Conservation (phyloP, 2,888 invertebrate genomes). For the Pyrgus malvae region DNA sequence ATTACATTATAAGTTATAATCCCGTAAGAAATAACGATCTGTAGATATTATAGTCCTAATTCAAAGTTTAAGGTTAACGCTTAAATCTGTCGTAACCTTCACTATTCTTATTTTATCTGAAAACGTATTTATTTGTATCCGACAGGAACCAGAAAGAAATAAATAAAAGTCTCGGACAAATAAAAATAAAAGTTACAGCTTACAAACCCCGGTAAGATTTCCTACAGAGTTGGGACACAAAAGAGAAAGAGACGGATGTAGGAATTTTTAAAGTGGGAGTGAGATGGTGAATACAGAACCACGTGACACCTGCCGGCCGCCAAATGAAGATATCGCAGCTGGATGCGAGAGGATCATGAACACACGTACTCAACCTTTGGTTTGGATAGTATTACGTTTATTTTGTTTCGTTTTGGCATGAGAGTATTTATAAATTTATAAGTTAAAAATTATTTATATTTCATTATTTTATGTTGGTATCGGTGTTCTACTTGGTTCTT, state of each 20-base stretch:
- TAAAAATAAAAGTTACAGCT: conserved; percentile 47
- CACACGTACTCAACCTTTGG: conserved; percentile 53
- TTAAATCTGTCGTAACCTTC: conserved; percentile 3
- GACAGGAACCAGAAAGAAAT: conserved; percentile 64
- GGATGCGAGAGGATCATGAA: conserved; percentile 60
- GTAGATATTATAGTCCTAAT: too few species aligned
- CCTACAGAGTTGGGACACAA: conserved; percentile 59
- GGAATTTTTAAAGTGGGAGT: conserved; percentile 38
- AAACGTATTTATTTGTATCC: conserved; percentile 59
- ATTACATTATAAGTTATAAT: too few species aligned
- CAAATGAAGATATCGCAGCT: conserved; percentile 82
- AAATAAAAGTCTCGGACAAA: conserved; percentile 67
- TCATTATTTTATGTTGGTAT: too few species aligned
- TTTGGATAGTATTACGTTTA: conserved; percentile 9
- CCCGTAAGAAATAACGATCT: too few species aligned
- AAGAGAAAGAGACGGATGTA: conserved; percentile 52
- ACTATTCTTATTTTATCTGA: conserved; percentile 1
- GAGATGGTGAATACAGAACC: conserved; percentile 49
- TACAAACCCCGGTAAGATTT: conserved; percentile 63
- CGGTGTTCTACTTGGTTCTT: too few species aligned
- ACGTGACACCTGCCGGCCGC: conserved; percentile 80
- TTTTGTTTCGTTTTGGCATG: background rate
- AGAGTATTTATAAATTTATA: background rate
- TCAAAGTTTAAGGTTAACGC: too few species aligned
- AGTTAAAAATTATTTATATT: background rate